phyloP scores from a whole-genome alignment of 2,797 vertebrate species.

The Eremophila alpestris region DNA sequence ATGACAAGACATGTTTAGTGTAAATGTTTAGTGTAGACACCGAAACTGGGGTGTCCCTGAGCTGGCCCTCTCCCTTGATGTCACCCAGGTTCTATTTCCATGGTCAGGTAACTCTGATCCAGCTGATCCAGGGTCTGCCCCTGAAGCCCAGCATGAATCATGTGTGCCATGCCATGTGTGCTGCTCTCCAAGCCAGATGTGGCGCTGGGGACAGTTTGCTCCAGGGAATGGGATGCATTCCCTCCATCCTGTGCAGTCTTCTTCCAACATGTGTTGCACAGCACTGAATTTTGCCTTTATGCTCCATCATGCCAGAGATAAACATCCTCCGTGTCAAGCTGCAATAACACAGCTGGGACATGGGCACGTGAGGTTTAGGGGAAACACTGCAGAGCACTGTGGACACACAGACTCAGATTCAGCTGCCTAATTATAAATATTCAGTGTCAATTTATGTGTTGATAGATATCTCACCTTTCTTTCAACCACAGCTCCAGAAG shows the following conservation, averaged over 20 bases:
- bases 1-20: not conserved
- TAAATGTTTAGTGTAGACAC: no score
- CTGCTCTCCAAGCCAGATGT: not conserved
- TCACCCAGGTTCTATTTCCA: not conserved
- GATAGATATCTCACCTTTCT: not conserved
- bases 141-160: not conserved
- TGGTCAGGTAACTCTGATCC: not conserved
- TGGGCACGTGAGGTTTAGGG: not conserved
- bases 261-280: not conserved
- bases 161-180: rapidly evolving
- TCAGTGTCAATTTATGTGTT: not conserved
- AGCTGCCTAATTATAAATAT: not conserved
- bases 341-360: not conserved
- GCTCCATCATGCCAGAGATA: not conserved
- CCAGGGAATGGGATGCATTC: rapidly evolving
- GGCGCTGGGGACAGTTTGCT: not conserved
- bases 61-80: not conserved
- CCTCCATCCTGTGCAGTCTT: not conserved
- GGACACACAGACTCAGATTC: not conserved
- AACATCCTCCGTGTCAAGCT: not conserved
- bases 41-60: not conserved
- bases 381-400: not conserved
- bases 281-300: not conserved
- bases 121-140: not conserved
- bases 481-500: not conserved